Evolutionary conservation across 37 sponge, comb jelly and placozoan genomes (phyloP).

Genomic region (Eunapius fragilis): DNA sequence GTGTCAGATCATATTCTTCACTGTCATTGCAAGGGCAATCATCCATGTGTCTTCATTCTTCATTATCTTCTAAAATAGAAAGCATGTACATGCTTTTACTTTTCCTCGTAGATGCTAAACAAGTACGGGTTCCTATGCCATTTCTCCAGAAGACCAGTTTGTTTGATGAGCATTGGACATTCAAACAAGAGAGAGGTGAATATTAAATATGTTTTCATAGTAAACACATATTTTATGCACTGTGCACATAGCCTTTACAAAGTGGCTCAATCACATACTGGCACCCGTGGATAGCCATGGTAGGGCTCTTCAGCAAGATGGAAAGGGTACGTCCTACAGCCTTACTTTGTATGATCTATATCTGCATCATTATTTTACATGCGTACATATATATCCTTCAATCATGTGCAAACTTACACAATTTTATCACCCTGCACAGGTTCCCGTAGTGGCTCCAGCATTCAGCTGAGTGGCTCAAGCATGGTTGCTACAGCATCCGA

Average conservation of each 20-base stretch:
- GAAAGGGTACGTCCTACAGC: constrained; percentile 8
- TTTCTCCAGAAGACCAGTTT: constrained; percentile 39
- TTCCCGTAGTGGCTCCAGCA: not conserved
- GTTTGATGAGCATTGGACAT: constrained; percentile 90
- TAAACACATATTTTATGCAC: not conserved
- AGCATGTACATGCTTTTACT: not conserved
- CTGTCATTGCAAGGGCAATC: no score
- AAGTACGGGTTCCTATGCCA: constrained; percentile 36
- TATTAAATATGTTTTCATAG: not conserved
- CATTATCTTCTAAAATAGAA: not conserved
- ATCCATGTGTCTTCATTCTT: no score
- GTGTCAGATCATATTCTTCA: no score
- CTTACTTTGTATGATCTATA: not conserved
- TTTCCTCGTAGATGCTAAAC: not conserved
- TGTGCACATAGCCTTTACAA: constrained; percentile 62
- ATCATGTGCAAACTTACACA: not conserved
- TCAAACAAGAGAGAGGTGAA: constrained; percentile 83
- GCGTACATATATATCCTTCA: not conserved
- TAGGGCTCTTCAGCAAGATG: constrained; percentile 12
- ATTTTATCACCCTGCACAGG: not conserved
- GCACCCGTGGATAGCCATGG: constrained; percentile 64
- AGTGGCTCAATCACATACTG: constrained; percentile 87
- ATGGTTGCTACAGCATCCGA: not conserved
- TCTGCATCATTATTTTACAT: not conserved
- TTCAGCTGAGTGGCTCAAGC: not conserved